Percentiles rank a stretch among this genome's conserved stretches.
Conservation (phyloP, 2,113 vertebrate species). For the Macheiramphus alcinus region DNA sequence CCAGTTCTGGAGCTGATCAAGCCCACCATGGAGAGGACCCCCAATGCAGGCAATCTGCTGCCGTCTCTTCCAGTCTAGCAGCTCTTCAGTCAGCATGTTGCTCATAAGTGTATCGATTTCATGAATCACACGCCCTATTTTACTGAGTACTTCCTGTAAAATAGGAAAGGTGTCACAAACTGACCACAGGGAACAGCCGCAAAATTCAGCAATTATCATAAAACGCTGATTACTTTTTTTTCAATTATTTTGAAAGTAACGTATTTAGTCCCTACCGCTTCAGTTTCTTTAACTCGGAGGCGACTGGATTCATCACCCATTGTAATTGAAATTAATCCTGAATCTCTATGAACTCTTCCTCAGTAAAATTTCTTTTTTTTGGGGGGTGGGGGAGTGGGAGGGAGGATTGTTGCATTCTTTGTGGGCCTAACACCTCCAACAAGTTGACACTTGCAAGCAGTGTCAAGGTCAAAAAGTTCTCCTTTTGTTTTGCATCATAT, state of each 20-base stretch:
- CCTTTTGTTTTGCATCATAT: not conserved
- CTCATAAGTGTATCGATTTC: constrained; percentile 87
- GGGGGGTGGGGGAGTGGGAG: not conserved
- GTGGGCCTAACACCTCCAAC: not conserved
- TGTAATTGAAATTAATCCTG: not conserved
- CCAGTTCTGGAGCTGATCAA: constrained; percentile 97
- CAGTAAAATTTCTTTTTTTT: not conserved
- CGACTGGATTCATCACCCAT: not conserved
- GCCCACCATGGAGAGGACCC: constrained; percentile 85
- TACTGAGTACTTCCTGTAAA: constrained; percentile 85
- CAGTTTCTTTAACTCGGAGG: not conserved
- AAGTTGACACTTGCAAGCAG: not conserved
- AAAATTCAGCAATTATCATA: not conserved
- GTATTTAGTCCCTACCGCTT: not conserved
- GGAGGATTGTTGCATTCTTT: not conserved
- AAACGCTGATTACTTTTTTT: not conserved
- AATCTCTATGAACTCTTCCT: not conserved
- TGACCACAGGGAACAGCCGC: not conserved
- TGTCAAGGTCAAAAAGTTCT: not conserved
- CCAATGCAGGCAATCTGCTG: constrained; percentile 94
- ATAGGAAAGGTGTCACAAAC: not conserved
- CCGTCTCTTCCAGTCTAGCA: constrained; percentile 90
- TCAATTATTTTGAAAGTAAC: not conserved
- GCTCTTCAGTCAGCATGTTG: constrained; percentile 84
- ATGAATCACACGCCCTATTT: constrained; percentile 87